Conservation (phyloP, 2,888 invertebrate species). For the Baronia brevicornis region DNA sequence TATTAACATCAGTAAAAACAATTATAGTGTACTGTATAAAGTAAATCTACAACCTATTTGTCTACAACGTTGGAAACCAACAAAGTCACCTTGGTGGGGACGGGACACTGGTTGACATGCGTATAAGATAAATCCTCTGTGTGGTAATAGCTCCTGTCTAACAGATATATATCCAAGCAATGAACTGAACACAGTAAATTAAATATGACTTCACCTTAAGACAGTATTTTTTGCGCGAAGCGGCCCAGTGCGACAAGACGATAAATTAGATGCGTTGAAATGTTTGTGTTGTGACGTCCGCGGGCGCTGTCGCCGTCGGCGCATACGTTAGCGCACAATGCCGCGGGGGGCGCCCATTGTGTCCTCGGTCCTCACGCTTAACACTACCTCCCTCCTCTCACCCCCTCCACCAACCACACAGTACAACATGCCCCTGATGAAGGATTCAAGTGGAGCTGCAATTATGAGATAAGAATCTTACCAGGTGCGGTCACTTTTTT, state of each 20-base stretch:
- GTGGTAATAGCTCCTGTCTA: no score
- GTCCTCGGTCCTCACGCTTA: slow-evolving; percentile 38
- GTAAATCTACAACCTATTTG: no score
- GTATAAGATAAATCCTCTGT: no score
- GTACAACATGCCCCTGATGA: slow-evolving; percentile 58
- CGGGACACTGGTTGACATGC: no score
- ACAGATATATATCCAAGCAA: slow-evolving; percentile 5
- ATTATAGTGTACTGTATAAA: no score
- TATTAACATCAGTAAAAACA: no score
- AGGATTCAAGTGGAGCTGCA: slow-evolving; percentile 57
- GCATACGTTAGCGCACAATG: slow-evolving; percentile 66
- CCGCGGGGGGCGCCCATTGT: slow-evolving; percentile 65
- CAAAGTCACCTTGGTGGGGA: no score
- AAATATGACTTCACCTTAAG: slow-evolving; percentile 44
- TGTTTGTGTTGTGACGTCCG: slow-evolving; percentile 65
- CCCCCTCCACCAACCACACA: slow-evolving; percentile 18
- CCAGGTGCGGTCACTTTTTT: slow-evolving; percentile 39
- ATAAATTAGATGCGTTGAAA: slow-evolving; percentile 73
- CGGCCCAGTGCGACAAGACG: slow-evolving; percentile 49
- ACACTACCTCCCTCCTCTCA: slow-evolving; percentile 25
- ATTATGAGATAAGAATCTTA: slow-evolving; percentile 64
- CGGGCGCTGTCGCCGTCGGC: slow-evolving; percentile 50
- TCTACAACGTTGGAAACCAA: no score
- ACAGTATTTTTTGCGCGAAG: slow-evolving; percentile 57
- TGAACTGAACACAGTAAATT: slow-evolving; percentile 14